Evolutionary conservation across 2,113 vertebrate species (phyloP), one percentile per base, ranked within the genome.

Genomic region (Callorhinus ursinus): DNA sequence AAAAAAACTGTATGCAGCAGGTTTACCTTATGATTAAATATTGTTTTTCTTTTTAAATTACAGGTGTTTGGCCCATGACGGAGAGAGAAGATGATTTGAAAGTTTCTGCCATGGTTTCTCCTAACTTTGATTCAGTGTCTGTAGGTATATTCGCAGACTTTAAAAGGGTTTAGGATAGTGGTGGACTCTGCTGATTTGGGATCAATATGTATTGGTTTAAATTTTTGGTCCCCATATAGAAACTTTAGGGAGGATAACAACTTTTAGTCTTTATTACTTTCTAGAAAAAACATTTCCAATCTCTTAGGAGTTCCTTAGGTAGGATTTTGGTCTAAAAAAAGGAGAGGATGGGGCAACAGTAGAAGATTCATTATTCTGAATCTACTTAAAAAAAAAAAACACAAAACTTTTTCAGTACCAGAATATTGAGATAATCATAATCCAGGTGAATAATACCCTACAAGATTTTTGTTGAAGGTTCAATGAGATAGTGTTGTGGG

Each of bases 1-100:
- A 28, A 87, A 93, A 79, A 82, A 92, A 42, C 33, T 72, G 4
- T 26, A 65, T n/a, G 36, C 0, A 80, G 14, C 22, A 88, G n/a
- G 3, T 80, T 95, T 84, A 74, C 15, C 88, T 94, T 81, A 71
- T 88, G 26, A 94, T 88, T 93, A 87, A 82, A 51, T 89, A 10
- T n/a, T 83, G 13, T 91, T 85, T 93, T 10, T n/a, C 18, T 95
- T 51, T 96, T 98, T 96, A 55, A 51, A 91, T 97, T 98, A 65
- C 88, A 99, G 99, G 99, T 98, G 98, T 99, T 97, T 98, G 99
- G 93, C 99, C 99, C 69, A 98, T 99, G 97, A 96, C 98, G 4
- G 99, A 99, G 72, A 97, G 97, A 36, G 98, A 98, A 88, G 99
- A 99, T 93, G 99, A 99, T 88, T 77, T 99, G 89, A 98, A 77